Evolutionary conservation across 2,888 invertebrate genomes (phyloP), one percentile per base, ranked within the genome.

Genomic region (Carterocephalus palaemon): DNA sequence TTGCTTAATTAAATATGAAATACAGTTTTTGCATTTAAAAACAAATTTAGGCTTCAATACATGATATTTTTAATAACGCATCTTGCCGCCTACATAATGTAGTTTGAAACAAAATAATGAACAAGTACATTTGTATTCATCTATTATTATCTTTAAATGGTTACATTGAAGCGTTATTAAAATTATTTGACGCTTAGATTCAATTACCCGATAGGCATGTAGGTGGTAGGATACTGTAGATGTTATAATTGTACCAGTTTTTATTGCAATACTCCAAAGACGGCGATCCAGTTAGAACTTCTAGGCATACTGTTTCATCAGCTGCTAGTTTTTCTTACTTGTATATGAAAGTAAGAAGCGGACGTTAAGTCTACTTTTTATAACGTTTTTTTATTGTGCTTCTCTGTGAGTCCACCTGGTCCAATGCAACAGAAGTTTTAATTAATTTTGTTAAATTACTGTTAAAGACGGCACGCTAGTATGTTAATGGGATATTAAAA

Each of bases 91-190:
- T 12, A 26, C 17, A 10, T 28, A 29, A 42, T 28, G 28, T 34
- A 38, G 39, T 39, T 39, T 29, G 10, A 20, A 43, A 36, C 29
- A 29, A 36, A 22, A 43, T 29, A 43, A 29, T 23, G 17, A n/a
- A n/a, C n/a, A n/a, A 23, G 36, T 22, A 43, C 8, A 36, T 43
- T 10, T 16, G 34, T 29, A 12, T n/a, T n/a, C n/a, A n/a, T 16
- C 36, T 23, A 37, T 31, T 29, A 43, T 43, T 36, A 43, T 43
- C 43, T 41, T 29, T 37, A 31, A 43, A 43, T 37, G 23, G 31
- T 7, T 20, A 43, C 16, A 13, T 19, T 19, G 12, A 10, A 28
- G 12, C 20, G 13, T 23, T 42, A 28, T 22, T 29, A 39, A 39
- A 26, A 38, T 13, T 24, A 22, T 31, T 31, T 29, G 37, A 37